Evolutionary conservation across 2,113 vertebrate species (phyloP).

Genomic region (Leucoraja erinaceus): DNA sequence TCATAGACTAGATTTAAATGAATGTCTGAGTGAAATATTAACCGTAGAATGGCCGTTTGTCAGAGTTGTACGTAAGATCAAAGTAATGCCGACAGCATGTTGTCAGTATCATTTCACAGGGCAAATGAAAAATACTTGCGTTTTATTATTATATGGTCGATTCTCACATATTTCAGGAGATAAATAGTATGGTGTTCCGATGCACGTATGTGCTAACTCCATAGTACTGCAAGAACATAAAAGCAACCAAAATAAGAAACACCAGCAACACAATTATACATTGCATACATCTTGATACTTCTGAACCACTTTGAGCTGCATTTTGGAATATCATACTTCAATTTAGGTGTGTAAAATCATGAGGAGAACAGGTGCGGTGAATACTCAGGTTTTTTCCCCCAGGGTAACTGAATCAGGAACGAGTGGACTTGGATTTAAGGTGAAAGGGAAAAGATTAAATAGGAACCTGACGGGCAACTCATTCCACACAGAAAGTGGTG

Average conservation of each 20-base stretch:
- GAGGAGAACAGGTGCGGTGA: too few relatives aligned
- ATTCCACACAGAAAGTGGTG: too few relatives aligned
- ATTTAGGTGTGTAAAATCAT: too few relatives aligned
- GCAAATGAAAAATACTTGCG: constrained; percentile 58
- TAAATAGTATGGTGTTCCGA: constrained; percentile 83
- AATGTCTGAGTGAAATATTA: background rate
- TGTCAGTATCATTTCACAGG: too few relatives aligned
- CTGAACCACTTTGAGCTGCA: background rate
- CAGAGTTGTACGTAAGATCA: background rate
- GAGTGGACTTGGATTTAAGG: too few relatives aligned
- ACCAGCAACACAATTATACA: background rate
- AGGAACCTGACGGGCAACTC: too few relatives aligned
- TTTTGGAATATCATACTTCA: too few relatives aligned
- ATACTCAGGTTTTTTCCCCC: too few relatives aligned
- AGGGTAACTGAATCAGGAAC: too few relatives aligned
- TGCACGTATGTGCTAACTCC: constrained; percentile 76
- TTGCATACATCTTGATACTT: background rate
- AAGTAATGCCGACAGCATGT: background rate
- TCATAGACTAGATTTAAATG: background rate
- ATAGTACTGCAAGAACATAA: constrained; percentile 60
- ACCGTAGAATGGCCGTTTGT: background rate
- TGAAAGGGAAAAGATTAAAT: too few relatives aligned
- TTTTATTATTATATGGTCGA: constrained; percentile 87
- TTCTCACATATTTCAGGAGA: constrained; percentile 92
- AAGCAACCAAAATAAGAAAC: constrained; percentile 35